Base-by-base conservation (phyloP, 2,797 vertebrate species). In the Poecilia velifera region DNA sequence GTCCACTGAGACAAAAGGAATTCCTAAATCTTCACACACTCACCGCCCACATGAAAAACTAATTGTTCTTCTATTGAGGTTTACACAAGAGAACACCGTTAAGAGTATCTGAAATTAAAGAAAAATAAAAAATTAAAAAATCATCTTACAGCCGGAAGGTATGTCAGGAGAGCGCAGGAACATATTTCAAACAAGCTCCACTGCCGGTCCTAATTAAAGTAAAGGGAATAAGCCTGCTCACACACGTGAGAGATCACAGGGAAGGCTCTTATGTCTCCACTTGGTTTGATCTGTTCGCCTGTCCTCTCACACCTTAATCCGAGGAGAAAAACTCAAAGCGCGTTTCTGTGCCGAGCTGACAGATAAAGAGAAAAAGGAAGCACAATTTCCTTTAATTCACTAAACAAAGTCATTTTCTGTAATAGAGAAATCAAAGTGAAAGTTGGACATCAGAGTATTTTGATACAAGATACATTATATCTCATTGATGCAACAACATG, bases 1-100 rank as follows among this genome's bases (percentile, higher is more conserved):
- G 79, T 83, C 88, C 91, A 43, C 41, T n/a, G 74, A 90, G 89
- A 94, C 91, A 92, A 92, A 92, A 91, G 87, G 89, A 84, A 91
- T 93, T 91, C 89, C 91, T 92, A 87, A 92, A 87, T 87, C 84
- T 91, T 88, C 57, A 51, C 77, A 77, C 71, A 82, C 87, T 90
- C 88, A 81, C 82, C 83, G 77, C 82, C 70, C 78, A 10, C 71
- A 73, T 64, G 43, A 90, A 92, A 89, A 92, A 78, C 20, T 13
- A 25, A 68, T 84, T 83, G 81, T 89, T 74, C 73, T 62, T 78
- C 80, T 80, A 73, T 71, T 76, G 70, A 77, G 64, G 31, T 79
- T 89, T 73, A 83, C 82, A 82, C 36, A 64, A 80, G 81, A 82
- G 72, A 84, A 85, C 84, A 74, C 88, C 79, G 84, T 88, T 80